These are phyloP conservation scores for Lobophora halterata DNA, from an alignment of 2,888 invertebrate species.

Conservation along the genomic window DNA sequence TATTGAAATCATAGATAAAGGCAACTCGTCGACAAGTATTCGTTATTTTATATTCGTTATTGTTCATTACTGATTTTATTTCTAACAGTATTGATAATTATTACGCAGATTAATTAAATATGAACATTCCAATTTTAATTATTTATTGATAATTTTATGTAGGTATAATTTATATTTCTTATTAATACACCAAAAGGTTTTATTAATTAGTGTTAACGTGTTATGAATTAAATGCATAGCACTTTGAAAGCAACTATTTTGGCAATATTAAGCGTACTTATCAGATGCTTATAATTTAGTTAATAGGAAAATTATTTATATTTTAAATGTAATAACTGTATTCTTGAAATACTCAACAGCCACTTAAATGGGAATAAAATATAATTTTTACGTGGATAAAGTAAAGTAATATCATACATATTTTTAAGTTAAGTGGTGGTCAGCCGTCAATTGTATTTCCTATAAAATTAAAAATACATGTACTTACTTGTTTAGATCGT, in stretches of 20 bases:
- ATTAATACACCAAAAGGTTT: constrained; percentile 5
- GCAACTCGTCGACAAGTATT: too few species aligned
- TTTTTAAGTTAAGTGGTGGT: too few species aligned
- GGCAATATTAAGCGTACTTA: constrained; percentile 52
- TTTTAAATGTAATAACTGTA: constrained; percentile 20
- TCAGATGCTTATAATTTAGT: constrained; percentile 41
- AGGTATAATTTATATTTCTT: neutral
- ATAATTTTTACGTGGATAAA: too few species aligned
- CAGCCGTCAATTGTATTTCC: too few species aligned
- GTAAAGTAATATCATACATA: too few species aligned
- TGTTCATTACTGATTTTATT: neutral
- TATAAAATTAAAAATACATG: too few species aligned
- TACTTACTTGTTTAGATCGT: too few species aligned
- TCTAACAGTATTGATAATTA: neutral
- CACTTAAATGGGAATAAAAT: too few species aligned
- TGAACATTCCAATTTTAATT: constrained; percentile 17
- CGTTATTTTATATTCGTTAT: neutral
- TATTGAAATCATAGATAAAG: too few species aligned
- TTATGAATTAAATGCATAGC: too few species aligned
- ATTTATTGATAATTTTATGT: constrained; percentile 7
- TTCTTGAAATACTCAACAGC: constrained; percentile 27
- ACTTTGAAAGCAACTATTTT: constrained; percentile 32
- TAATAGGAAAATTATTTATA: constrained; percentile 32
- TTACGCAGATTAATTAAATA: neutral
- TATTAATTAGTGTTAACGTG: constrained; percentile 6